phyloP scores from a whole-genome alignment of 2,888 invertebrate species.

The Scrobipalpa costella region DNA sequence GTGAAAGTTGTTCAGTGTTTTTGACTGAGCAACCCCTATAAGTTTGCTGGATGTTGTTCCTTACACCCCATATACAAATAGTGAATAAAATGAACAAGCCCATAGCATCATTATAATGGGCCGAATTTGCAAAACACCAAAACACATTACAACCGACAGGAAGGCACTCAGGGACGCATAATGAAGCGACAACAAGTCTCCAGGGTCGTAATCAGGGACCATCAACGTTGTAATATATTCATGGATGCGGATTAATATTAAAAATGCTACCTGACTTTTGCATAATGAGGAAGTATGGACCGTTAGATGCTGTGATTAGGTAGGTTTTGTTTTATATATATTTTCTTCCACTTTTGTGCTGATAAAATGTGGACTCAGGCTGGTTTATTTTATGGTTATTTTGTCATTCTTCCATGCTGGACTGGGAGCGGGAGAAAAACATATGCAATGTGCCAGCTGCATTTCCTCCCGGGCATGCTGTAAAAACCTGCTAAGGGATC shows the following conservation, averaged over 20 bases:
- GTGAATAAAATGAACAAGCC: not conserved
- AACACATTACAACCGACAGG: constrained; percentile 17
- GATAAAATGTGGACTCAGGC: too few species aligned
- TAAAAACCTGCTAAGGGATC: too few species aligned
- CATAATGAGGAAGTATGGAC: constrained; percentile 1
- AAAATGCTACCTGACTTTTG: constrained; percentile 22
- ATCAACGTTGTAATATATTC: constrained; percentile 25
- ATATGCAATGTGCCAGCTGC: too few species aligned
- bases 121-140: constrained; percentile 15
- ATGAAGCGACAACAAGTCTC: constrained; percentile 13
- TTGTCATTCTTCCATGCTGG: too few species aligned
- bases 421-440: too few species aligned
- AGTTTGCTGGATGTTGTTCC: too few species aligned
- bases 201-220: constrained; percentile 17
- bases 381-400: too few species aligned
- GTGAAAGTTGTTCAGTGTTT: too few species aligned
- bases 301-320: not conserved
- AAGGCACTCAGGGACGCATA: constrained; percentile 11
- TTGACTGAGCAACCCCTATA: too few species aligned
- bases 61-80: not conserved
- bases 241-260: constrained; percentile 24
- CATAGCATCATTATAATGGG: not conserved
- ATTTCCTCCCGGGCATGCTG: too few species aligned
- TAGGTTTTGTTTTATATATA: not conserved
- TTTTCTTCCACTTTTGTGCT: too few species aligned